Conservation (phyloP, 2,113 vertebrate species). For the Zosterops japonicus region DNA sequence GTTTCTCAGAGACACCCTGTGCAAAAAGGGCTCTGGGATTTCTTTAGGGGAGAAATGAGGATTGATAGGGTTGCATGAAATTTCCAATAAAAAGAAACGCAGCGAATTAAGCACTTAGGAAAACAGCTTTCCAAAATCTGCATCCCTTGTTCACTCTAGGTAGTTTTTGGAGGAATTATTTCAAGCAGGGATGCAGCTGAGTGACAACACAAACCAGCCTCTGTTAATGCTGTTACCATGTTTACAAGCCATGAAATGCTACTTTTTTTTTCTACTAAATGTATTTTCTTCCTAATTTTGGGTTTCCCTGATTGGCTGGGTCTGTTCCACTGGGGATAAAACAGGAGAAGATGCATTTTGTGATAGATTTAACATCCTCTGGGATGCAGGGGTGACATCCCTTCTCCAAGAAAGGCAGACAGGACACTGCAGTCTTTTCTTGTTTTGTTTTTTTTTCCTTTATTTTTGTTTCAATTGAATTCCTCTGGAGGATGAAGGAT, state of each 20-base stretch:
- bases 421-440: neutral
- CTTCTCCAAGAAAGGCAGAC: neutral
- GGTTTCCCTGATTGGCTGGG: neutral
- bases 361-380: neutral
- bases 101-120: neutral
- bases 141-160: neutral
- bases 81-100: neutral
- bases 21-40: neutral
- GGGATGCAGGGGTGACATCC: neutral
- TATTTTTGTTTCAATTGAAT: neutral
- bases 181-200: neutral
- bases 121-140: too few species aligned
- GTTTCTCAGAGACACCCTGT: neutral
- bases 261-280: neutral
- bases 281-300: neutral
- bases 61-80: neutral
- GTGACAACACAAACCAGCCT: neutral
- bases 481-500: neutral
- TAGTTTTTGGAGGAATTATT: neutral
- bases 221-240: neutral
- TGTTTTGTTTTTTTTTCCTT: neutral
- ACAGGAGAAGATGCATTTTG: neutral
- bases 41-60: neutral
- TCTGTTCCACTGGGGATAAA: neutral
- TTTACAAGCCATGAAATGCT: neutral